Base-by-base conservation (phyloP, 2,113 vertebrate genomes). In the Oryzias melastigma region DNA sequence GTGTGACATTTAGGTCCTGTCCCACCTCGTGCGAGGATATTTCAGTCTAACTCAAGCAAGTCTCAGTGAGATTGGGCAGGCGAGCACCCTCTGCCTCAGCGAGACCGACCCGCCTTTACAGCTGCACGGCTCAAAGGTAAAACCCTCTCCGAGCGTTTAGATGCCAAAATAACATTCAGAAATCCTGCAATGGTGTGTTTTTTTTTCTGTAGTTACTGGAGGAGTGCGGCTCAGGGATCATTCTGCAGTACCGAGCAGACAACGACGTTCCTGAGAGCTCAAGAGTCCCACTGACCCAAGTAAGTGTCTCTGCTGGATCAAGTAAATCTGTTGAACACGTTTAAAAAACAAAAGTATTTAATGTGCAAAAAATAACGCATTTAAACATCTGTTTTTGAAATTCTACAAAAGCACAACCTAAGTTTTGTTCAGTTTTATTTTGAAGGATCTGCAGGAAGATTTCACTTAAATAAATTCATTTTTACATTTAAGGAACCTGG, bases 41-140 rank as follows among this genome's bases (percentile, higher is more conserved):
- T 97, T 98, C 81, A 81, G 88, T 49, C 58, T 95, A 68, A 78
- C 90, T 29, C 95, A 97, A 59, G 57, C 76, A 22, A 92, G 88
- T 78, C 75, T 98, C 62, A 81, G 93, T 58, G 95, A 97, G 47
- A 91, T 98, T 50, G 93, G 93, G 8, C 93, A 96, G 77, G 90
- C 98, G 64, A 92, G 94, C 43, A 91, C 93, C 65, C 92, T 85
- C 43, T 98, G 97, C 89, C 93, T 99, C 52, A 84, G 91, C 14
- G 96, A 98, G 82, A 83, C 78, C 1, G 95, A 99, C 61, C 85
- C 94, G 0, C 94, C 95, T 18, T 84, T 99, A 58, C 97, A 98
- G 62, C 93, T 98, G 35, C 96, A 99, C 1, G 95, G 95, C 64
- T 85, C 95, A 63, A 98, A 98, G 92, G 97, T 98, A 90, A 54